Evolutionary conservation across 2,888 invertebrate species (phyloP).

Genomic region (Nomada fabriciana): DNA sequence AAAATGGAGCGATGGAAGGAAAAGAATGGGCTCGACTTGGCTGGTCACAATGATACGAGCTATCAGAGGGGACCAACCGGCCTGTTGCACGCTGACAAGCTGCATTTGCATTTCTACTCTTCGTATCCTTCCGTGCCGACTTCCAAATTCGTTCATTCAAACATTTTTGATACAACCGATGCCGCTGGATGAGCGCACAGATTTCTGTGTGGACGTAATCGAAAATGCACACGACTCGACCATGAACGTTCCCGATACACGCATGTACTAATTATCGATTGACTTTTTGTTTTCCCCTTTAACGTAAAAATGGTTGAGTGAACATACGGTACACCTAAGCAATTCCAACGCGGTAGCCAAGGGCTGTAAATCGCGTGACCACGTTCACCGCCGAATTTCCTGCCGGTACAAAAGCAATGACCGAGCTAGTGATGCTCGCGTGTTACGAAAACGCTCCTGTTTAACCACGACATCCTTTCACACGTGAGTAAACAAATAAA

Average conservation of each 20-base stretch:
- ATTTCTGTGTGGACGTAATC: not conserved
- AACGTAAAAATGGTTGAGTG: constrained; percentile 10
- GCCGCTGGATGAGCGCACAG: not conserved
- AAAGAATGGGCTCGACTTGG: constrained; percentile 70
- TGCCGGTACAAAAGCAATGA: constrained; percentile 67
- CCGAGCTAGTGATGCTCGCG: constrained; percentile 68
- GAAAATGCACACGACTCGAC: not conserved
- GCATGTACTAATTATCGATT: too few species aligned
- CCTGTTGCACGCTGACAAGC: constrained; percentile 74
- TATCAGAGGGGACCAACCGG: constrained; percentile 78
- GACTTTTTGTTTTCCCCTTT: not conserved
- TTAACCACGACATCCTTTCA: constrained; percentile 76
- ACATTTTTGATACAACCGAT: constrained; percentile 30
- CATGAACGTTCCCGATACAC: too few species aligned
- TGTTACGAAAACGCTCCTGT: constrained; percentile 72
- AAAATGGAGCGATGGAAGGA: constrained; percentile 58
- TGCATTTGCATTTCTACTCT: constrained; percentile 73
- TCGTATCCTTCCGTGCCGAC: constrained; percentile 34
- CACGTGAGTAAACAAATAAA: constrained; percentile 74
- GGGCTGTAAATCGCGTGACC: constrained; percentile 73
- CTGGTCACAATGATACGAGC: constrained; percentile 76
- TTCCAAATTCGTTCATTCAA: constrained; percentile 62
- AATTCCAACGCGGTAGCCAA: constrained; percentile 58
- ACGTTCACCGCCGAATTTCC: constrained; percentile 65
- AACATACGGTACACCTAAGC: constrained; percentile 50